These are phyloP conservation scores for Bolinopsis microptera DNA, from an alignment of 37 sponge, comb jelly and placozoan species.

Conservation along the genomic window DNA sequence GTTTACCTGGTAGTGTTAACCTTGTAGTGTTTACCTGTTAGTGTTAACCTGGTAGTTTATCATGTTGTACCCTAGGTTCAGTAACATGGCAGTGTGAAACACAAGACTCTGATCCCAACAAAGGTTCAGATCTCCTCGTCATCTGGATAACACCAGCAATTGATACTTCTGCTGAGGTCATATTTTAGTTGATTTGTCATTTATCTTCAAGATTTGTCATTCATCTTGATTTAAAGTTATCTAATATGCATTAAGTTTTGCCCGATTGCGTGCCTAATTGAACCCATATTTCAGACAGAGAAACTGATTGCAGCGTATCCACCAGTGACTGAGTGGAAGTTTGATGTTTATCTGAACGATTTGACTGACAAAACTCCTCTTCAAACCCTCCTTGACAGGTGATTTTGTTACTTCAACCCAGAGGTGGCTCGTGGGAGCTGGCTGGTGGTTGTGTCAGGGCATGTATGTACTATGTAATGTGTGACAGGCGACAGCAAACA, in stretches of 20 bases:
- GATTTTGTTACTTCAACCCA: background rate
- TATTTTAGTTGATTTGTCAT: no score
- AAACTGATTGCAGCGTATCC: background rate
- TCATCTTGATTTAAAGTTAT: no score
- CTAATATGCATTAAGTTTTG: no score
- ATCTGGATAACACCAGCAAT: background rate
- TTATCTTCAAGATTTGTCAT: no score
- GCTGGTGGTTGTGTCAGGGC: no score
- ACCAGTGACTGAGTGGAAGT: conserved; percentile 50
- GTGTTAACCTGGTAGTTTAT: no score
- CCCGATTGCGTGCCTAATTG: no score
- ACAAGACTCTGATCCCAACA: background rate
- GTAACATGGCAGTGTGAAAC: background rate
- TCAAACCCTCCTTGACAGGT: conserved; percentile 49
- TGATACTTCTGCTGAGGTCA: no score
- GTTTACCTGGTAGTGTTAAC: no score
- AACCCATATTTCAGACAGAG: background rate
- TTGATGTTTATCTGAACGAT: conserved; percentile 34
- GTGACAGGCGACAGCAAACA: no score
- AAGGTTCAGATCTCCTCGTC: background rate
- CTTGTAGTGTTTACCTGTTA: background rate
- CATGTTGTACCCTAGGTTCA: background rate
- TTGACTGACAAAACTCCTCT: background rate
- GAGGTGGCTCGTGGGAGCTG: no score
- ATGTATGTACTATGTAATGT: no score